Conservation (phyloP, 2,113 vertebrate species). For the Ia io region DNA sequence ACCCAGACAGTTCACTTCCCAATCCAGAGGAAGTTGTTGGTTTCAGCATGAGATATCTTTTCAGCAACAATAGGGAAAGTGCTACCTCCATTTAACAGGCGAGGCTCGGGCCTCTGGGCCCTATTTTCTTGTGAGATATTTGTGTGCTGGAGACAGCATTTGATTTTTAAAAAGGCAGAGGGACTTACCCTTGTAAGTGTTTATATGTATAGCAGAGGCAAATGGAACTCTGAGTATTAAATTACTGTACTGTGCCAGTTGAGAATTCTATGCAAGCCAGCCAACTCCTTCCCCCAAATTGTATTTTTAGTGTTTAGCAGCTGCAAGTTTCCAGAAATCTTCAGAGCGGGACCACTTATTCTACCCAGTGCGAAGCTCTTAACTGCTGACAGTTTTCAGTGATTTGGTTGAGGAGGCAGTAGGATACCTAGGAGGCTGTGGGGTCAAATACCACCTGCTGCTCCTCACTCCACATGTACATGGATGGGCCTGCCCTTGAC, state of each 20-base stretch:
- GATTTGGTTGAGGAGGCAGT: not conserved
- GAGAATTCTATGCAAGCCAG: conserved; percentile 44
- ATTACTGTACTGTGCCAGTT: conserved; percentile 36
- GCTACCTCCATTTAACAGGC: conserved; percentile 10
- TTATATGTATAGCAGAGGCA: conserved; percentile 59
- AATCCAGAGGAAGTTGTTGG: conserved; percentile 21
- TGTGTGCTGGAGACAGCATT: not conserved
- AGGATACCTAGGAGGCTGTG: not conserved
- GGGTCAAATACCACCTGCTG: not conserved
- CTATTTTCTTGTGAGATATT: conserved; percentile 44
- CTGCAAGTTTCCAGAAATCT: conserved; percentile 61
- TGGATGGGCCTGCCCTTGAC: not conserved
- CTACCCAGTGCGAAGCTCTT: not conserved
- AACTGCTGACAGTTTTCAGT: not conserved
- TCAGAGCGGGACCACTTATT: conserved; percentile 43
- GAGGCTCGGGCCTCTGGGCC: conserved; percentile 29
- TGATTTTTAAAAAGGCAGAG: conserved; percentile 68
- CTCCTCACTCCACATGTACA: not conserved
- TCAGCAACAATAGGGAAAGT: not conserved
- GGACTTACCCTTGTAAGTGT: conserved; percentile 61
- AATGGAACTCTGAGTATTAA: conserved; percentile 56
- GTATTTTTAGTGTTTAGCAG: conserved; percentile 67
- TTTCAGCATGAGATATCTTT: conserved; percentile 38
- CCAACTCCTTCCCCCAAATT: conserved; percentile 39
- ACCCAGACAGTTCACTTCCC: conserved; percentile 10